These are phyloP conservation scores for Hemicordylus capensis DNA, from an alignment of 2,113 vertebrate species.

Conservation along the genomic window DNA sequence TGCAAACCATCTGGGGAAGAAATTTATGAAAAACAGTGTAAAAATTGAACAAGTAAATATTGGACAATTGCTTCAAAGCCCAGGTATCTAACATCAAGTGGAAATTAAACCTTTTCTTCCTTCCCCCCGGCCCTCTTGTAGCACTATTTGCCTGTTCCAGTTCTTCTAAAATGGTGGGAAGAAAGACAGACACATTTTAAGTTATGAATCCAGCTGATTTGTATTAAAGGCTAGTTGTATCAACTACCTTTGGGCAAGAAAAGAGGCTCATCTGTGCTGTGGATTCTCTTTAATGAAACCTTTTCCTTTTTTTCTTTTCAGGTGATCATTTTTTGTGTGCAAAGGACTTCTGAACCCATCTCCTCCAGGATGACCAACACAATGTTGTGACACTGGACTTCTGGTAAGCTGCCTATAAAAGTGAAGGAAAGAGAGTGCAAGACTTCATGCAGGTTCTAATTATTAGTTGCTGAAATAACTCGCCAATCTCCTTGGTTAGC, in stretches of 20 bases:
- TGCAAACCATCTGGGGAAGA: too few relatives aligned
- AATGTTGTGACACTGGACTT: slow-evolving; percentile 81
- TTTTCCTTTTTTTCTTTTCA: slow-evolving; percentile 49
- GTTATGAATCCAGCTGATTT: neutral
- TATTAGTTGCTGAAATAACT: slow-evolving; percentile 19
- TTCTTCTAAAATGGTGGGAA: neutral
- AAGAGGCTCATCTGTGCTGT: neutral
- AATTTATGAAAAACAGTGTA: too few relatives aligned
- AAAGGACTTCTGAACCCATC: slow-evolving; percentile 57
- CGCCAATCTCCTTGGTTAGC: slow-evolving; percentile 9
- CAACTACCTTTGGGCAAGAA: too few relatives aligned
- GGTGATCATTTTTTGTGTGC: slow-evolving; percentile 68
- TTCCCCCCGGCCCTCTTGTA: slow-evolving; percentile 22
- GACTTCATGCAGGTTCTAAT: neutral
- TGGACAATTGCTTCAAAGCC: neutral
- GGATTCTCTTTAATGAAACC: slow-evolving; percentile 5
- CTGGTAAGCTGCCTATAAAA: slow-evolving; percentile 70
- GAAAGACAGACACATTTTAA: neutral
- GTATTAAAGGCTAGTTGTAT: neutral
- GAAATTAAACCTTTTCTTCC: neutral
- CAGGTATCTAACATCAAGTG: neutral
- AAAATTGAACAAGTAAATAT: too few relatives aligned
- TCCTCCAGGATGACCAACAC: slow-evolving; percentile 75
- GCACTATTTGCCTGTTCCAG: neutral
- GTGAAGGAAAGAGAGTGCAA: neutral